Percentiles rank a stretch among this genome's conserved stretches.
Conservation (phyloP, 1,140 invertebrate genomes). For the Drosophila ohnishii region DNA sequence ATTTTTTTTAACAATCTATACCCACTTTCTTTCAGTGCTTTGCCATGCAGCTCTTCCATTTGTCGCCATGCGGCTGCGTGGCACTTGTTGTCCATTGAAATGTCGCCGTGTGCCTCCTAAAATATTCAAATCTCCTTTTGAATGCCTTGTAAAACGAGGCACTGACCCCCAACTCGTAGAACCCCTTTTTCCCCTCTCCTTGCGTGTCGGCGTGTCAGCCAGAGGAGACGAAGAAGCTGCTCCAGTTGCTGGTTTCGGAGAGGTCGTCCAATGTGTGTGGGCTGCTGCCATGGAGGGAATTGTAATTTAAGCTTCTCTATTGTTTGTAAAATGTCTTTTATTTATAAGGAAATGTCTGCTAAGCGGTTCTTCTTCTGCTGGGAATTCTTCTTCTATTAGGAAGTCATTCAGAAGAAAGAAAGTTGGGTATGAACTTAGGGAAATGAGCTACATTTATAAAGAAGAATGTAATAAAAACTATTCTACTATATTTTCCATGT, state of each 20-base stretch:
- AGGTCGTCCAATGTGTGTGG: constrained; percentile 49
- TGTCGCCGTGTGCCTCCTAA: constrained; percentile 67
- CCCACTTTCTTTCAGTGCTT: not conserved
- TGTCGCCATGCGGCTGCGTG: constrained; percentile 63
- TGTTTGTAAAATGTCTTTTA: constrained; percentile 12
- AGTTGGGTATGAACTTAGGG: not conserved
- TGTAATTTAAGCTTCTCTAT: constrained; percentile 59
- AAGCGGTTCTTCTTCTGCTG: not conserved
- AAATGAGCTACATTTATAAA: not conserved
- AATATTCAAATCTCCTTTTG: constrained; percentile 80
- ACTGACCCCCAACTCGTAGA: constrained; percentile 62
- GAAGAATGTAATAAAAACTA: not conserved
- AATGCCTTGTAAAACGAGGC: constrained; percentile 74
- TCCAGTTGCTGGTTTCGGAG: constrained; percentile 58
- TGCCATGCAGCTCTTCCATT: constrained; percentile 46
- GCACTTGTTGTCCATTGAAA: constrained; percentile 75
- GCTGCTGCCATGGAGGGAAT: constrained; percentile 28
- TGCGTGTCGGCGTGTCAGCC: constrained; percentile 19
- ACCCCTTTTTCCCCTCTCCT: not conserved
- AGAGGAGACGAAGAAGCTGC: constrained; percentile 22
- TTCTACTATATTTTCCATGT: not conserved
- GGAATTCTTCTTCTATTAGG: not conserved
- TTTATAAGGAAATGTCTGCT: not conserved
- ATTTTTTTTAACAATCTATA: no score
- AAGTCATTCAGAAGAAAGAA: constrained; percentile 1